These are phyloP conservation scores for Dicrostonyx torquatus DNA, from an alignment of 2,797 vertebrate genomes.

Conservation along the genomic window DNA sequence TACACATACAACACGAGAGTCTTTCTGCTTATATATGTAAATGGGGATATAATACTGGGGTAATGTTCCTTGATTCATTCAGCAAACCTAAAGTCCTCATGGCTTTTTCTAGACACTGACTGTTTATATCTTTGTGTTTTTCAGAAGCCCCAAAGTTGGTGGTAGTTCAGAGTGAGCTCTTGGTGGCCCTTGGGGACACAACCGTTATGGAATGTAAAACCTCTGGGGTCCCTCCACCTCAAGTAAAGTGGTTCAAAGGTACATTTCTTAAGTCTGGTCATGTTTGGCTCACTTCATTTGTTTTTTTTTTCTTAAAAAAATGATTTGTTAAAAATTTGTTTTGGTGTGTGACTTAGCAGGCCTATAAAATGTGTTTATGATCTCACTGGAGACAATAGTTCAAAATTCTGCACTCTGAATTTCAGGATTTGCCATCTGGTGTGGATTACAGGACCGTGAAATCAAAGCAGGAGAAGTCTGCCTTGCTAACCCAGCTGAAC, in stretches of 20 bases:
- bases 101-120: background rate
- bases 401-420: conserved; percentile 59
- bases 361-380: conserved; percentile 73
- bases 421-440: conserved; percentile 59
- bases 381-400: conserved; percentile 60
- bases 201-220: conserved; percentile 93
- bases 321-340: conserved; percentile 58
- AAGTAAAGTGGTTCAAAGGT: conserved; percentile 98
- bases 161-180: conserved; percentile 89
- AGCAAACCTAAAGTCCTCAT: background rate
- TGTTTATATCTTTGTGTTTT: background rate
- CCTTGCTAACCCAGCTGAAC: conserved; percentile 76
- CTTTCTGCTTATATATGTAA: background rate
- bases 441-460: conserved; percentile 73
- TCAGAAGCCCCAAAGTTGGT: conserved; percentile 93
- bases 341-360: conserved; percentile 67
- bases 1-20: background rate
- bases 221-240: conserved; percentile 92
- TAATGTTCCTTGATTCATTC: background rate
- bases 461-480: conserved; percentile 71
- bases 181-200: conserved; percentile 92
- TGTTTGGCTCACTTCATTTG: conserved; percentile 50
- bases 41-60: background rate
- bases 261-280: conserved; percentile 57
- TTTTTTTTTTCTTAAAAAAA: conserved; percentile 39